Evolutionary conservation across 1,140 invertebrate genomes (phyloP).

Genomic region (Orius laevigatus): DNA sequence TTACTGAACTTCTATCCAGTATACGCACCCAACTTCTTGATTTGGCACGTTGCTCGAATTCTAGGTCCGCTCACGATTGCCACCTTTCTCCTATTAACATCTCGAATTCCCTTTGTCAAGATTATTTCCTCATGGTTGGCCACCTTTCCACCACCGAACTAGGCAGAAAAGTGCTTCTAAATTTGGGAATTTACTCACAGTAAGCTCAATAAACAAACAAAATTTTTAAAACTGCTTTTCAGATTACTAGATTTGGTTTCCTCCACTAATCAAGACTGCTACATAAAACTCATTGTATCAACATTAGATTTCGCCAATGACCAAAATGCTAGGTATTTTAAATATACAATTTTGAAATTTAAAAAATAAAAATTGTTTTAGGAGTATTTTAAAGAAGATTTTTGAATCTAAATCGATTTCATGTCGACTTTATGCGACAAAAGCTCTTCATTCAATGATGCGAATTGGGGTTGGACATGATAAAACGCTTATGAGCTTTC

Average conservation of each 20-base stretch:
- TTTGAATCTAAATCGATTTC: slow-evolving; percentile 47
- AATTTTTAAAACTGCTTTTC: slow-evolving; percentile 20
- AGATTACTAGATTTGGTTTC: slow-evolving; percentile 59
- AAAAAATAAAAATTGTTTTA: slow-evolving; percentile 15
- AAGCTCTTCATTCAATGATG: slow-evolving; percentile 71
- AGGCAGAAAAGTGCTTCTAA: slow-evolving; percentile 57
- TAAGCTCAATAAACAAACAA: too few species aligned
- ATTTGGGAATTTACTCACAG: slow-evolving; percentile 58
- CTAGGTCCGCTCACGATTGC: slow-evolving; percentile 66
- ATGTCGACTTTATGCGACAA: slow-evolving; percentile 74
- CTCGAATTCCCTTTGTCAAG: slow-evolving; percentile 73
- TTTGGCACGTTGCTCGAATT: slow-evolving; percentile 36
- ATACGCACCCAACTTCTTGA: slow-evolving; percentile 57
- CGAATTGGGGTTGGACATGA: slow-evolving; percentile 41
- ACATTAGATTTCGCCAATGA: slow-evolving; percentile 69
- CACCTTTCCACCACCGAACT: slow-evolving; percentile 57
- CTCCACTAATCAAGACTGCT: slow-evolving; percentile 74
- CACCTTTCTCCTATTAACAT: slow-evolving; percentile 77
- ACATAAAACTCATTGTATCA: slow-evolving; percentile 81
- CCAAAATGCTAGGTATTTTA: slow-evolving; percentile 44
- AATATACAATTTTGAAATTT: slow-evolving; percentile 17
- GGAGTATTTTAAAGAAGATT: slow-evolving; percentile 48
- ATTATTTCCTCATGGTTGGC: slow-evolving; percentile 87
- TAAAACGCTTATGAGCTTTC: slow-evolving; percentile 46
- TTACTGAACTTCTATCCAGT: slow-evolving; percentile 66